Evolutionary conservation across 2,797 vertebrate species (phyloP).

Genomic region (Sebastes taczanowskii): DNA sequence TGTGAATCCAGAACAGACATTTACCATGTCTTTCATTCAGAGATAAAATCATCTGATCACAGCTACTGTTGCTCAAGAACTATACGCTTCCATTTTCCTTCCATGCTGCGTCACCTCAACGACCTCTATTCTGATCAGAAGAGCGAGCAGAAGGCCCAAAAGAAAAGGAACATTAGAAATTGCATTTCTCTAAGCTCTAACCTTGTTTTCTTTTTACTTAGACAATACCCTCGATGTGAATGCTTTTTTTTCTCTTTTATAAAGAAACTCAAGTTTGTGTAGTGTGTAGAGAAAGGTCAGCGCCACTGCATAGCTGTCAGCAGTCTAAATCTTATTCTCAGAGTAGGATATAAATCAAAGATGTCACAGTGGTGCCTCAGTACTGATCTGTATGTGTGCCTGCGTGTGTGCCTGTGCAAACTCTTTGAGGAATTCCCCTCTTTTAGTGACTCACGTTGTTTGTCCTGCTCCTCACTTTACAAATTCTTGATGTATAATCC

Average conservation of each 20-base stretch:
- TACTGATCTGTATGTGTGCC: constrained; percentile 6
- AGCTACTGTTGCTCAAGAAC: not conserved
- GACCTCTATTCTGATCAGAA: not conserved
- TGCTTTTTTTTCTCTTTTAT: not conserved
- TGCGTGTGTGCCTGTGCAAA: constrained; percentile 1
- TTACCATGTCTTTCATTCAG: not conserved
- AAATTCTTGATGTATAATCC: constrained; percentile 34
- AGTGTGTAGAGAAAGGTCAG: constrained; percentile 35
- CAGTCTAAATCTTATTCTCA: not conserved
- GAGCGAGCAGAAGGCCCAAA: not conserved
- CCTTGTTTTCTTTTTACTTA: not conserved
- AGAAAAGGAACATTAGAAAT: not conserved
- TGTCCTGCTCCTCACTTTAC: constrained; percentile 9
- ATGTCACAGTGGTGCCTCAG: not conserved
- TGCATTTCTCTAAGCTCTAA: not conserved
- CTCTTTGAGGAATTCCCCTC: not conserved
- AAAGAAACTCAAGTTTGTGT: constrained; percentile 17
- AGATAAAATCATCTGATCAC: not conserved
- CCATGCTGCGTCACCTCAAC: not conserved
- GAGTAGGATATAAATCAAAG: constrained; percentile 20
- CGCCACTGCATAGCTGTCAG: constrained; percentile 9
- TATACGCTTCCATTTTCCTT: not conserved
- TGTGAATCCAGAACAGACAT: not conserved
- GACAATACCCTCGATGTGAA: not conserved
- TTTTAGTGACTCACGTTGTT: constrained; percentile 11